Base-by-base conservation (phyloP, 2,113 vertebrate species). In the Clupea harengus region DNA sequence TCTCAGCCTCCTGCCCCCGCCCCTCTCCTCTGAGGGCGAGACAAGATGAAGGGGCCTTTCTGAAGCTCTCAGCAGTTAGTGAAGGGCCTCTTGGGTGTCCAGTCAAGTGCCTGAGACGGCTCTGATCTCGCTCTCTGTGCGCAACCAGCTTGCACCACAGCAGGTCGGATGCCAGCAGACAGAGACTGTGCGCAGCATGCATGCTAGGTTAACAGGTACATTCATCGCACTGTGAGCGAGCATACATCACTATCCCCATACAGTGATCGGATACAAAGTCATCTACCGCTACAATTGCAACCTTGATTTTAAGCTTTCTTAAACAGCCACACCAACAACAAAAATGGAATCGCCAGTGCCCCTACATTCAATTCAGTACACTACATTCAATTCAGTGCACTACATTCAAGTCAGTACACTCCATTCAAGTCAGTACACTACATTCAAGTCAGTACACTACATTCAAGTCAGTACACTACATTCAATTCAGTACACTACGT, bases 31-130 rank as follows among this genome's bases (percentile, higher is more conserved):
- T 32, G 67, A 64, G 28, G 72, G 72, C 72, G 17, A n/a, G 28
- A 32, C 3, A 86, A 88, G 87, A 88, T 87, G 85, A 87, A 86
- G 87, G 87, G 83, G 81, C 57, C 85, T 85, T 88, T 87, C 45
- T 86, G 60, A 78, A 60, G 15, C 85, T 46, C 81, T 81, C 45
- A 80, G 82, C 50, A 86, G 85, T 82, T 20, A 86, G 86, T 86
- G 83, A 87, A 90, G 88, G 81, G 86, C 86, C 89, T 85, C 87
- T 90, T 64, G 83, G 82, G 45, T 84, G 78, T 84, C 82, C 82
- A 82, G 88, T 90, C 45, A 46, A 90, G 85, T 88, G 83, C 82
- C 88, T 86, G 72, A 82, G 84, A 86, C 57, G 17, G 85, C 88
- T 82, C 82, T 81, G 75, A 86, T 82, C 84, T 82, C 85, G 52